Evolutionary conservation across 2,888 invertebrate species (phyloP).

Genomic region (Drosophila neoperkinsi): DNA sequence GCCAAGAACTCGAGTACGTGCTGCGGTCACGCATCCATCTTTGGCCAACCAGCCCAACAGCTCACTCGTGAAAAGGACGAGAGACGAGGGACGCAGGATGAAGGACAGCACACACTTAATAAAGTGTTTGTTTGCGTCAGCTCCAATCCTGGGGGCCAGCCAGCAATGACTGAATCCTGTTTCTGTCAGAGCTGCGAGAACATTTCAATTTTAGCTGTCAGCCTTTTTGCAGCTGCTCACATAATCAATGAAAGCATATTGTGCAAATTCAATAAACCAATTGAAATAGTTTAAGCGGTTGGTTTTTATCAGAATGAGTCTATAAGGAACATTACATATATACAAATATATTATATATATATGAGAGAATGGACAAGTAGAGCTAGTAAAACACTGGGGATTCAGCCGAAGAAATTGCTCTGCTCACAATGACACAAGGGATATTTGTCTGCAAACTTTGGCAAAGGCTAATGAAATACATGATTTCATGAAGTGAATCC

Average conservation of each 20-base stretch:
- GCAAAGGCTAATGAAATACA: too few relatives aligned
- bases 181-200: constrained; percentile 30
- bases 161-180: constrained; percentile 20
- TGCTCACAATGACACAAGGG: background rate
- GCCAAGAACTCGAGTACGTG: constrained; percentile 66
- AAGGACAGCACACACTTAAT: constrained; percentile 55
- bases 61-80: constrained; percentile 53
- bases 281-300: background rate
- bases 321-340: background rate
- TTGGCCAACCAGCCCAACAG: constrained; percentile 16
- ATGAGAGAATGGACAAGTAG: background rate
- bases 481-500: too few relatives aligned
- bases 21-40: constrained; percentile 76
- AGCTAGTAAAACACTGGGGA: background rate
- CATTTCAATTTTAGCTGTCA: constrained; percentile 24
- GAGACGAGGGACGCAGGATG: constrained; percentile 15
- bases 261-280: constrained; percentile 3
- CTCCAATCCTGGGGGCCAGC: constrained; percentile 27
- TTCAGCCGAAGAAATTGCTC: background rate
- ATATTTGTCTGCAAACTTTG: too few relatives aligned
- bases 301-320: background rate
- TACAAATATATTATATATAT: background rate
- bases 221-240: constrained; percentile 1
- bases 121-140: constrained; percentile 62
- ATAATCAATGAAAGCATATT: constrained; percentile 1